phyloP scores from a whole-genome alignment of 1,140 invertebrate species.

The Teleogryllus occipitalis region DNA sequence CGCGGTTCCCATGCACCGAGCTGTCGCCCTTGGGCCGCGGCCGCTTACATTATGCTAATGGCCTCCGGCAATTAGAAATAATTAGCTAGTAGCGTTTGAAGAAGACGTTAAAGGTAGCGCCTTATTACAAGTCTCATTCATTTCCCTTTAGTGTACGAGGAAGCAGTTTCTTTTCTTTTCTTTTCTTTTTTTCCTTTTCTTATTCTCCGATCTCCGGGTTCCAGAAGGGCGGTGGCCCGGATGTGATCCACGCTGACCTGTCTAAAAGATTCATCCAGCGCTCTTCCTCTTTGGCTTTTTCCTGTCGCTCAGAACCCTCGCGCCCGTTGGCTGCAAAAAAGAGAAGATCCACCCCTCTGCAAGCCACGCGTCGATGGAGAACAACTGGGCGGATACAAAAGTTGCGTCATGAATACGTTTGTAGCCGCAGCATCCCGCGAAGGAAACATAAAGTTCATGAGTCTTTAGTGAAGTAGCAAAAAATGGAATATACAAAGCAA shows the following conservation, averaged over 20 bases:
- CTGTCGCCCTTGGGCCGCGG: background rate
- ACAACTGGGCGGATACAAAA: no score
- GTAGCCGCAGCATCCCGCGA: no score
- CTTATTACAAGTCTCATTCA: constrained; percentile 1
- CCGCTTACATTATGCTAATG: background rate
- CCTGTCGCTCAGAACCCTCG: no score
- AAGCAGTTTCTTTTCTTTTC: background rate
- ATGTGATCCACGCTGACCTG: background rate
- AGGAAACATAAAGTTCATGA: no score
- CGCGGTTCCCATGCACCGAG: background rate
- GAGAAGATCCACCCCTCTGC: no score
- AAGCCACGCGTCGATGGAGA: no score
- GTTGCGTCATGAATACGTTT: no score
- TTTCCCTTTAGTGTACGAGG: background rate
- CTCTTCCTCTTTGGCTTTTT: no score
- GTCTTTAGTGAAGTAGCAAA: no score
- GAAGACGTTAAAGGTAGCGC: constrained; percentile 3
- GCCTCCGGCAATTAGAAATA: constrained; percentile 3
- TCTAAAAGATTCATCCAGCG: background rate
- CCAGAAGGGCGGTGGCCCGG: background rate
- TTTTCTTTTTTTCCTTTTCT: background rate
- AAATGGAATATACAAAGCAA: no score
- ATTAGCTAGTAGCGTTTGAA: constrained; percentile 1
- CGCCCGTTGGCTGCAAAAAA: no score
- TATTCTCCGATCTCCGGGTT: background rate